Evolutionary conservation across 2,113 vertebrate species (phyloP), one percentile per base, ranked within the genome.

Genomic region (Malurus cyaneus): DNA sequence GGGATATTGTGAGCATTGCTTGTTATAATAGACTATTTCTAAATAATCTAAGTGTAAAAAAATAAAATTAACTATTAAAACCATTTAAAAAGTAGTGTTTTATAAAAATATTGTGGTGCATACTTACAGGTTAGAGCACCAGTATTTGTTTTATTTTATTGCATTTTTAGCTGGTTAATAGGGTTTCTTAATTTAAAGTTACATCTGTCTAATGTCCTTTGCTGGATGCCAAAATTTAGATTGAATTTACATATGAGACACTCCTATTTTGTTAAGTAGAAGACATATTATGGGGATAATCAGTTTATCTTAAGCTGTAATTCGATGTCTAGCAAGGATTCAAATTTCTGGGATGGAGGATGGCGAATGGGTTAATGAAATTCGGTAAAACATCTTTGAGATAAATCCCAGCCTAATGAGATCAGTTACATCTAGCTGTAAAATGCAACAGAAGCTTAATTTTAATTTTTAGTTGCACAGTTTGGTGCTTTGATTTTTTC

Each of bases 231-330:
- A 78, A 73, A 78, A 88, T 95, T 94, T 73, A 94, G 64, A 96
- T 86, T 93, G 47, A 61, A 95, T 96, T 96, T 96, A 57, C 95
- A 93, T 96, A 94, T 78, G 88, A 93, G 89, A 96, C 94, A 88
- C 41, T 92, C 74, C 81, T 96, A 52, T 90, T 95, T 95, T 94
- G 79, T 93, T 92, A 88, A 96, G 88, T 69, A 95, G 93, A 64
- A 96, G 88, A 86, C 88, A 80, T 88, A 56, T 70, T 96, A 95
- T 73, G 41, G 79, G 67, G 52, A 90, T 95, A 97, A 97, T 94
- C 88, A 88, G 93, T 97, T 96, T 94, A 96, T 96, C 96, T 95
- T 90, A 88, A 88, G 88, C n/a, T 84, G 42, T 96, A 96, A 97
- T 94, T 95, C 79, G 92, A 74, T 72, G 94, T 97, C 95, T 96